Base-by-base conservation (phyloP, 1,140 invertebrate genomes). In the Anoplolepis gracilipes region DNA sequence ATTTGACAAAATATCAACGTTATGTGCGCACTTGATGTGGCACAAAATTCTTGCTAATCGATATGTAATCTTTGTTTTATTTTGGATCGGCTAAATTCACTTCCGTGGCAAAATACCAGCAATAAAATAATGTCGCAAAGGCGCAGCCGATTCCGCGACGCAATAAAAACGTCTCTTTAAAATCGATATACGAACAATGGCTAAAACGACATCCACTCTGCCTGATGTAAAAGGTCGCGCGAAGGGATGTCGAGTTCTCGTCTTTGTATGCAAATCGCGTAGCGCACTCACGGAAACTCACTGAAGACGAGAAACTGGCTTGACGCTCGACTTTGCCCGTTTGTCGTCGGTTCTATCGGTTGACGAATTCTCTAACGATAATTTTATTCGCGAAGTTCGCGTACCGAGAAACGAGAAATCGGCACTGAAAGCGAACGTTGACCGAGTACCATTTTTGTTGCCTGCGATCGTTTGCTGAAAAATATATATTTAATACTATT, bases 321-420 rank as follows among this genome's bases (percentile, higher is more conserved):
- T 61, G 55, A 22, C 70, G 64, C 73, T 84, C 76, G 84, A 67
- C 85, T 87, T 91, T 73, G 72, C 79, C 84, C 69, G 72, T 79
- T 78, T 77, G 62, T 85, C 70, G 49, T 53, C 76, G 42, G 39
- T 84, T 65, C 85, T 87, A 91, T 92, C 91, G 87, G 73, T 91
- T 89, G 91, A 91, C 90, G 88, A 91, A 91, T 91, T 92, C 87
- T 62, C 86, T 78, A 89, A 92, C 90, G 87, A 88, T 92, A 92
- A 92, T 88, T 92, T 91, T 91, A 90, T 92, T 90, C 89, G 64
- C n/a, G 46, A 90, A 90, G 84, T 90, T 91, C 53, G 85, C 84
- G 46, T 84, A 78, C 28, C 46, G 39, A 53, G 70, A 76, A 87
- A 67, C 42, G 81, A 25, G 57, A 59, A 73, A 59, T 59, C 78